Conservation (phyloP, 1,140 invertebrate species). For the Drosophila subobscura region DNA sequence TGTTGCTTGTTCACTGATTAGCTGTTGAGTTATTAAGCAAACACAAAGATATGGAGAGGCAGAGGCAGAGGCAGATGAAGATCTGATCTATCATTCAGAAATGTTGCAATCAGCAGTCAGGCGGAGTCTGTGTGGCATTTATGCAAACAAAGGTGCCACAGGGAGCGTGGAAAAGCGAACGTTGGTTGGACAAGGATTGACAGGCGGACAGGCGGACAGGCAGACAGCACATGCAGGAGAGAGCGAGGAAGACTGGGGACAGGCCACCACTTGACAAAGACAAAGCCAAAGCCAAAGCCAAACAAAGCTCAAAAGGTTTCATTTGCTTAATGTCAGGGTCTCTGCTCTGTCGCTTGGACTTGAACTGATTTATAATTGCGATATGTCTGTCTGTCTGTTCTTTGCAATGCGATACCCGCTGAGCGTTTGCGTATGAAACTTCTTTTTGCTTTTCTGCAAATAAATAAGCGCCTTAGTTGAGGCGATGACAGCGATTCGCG, state of each 20-base stretch:
- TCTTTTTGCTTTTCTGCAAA: slow-evolving; percentile 45
- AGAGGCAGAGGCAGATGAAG: slow-evolving; percentile 43
- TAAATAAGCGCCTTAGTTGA: slow-evolving; percentile 76
- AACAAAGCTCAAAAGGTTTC: slow-evolving; percentile 79
- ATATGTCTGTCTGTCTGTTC: slow-evolving; percentile 36
- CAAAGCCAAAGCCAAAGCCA: slow-evolving; percentile 75
- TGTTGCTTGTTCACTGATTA: slow-evolving; percentile 65
- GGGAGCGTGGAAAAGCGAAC: slow-evolving; percentile 67
- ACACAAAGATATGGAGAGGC: slow-evolving; percentile 61
- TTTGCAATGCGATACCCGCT: slow-evolving; percentile 43
- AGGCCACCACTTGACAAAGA: slow-evolving; percentile 72
- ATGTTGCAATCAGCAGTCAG: slow-evolving; percentile 65
- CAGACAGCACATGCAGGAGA: not conserved
- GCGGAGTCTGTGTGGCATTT: slow-evolving; percentile 26
- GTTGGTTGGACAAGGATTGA: slow-evolving; percentile 65
- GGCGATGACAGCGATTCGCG: slow-evolving; percentile 62
- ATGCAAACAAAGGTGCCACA: slow-evolving; percentile 78
- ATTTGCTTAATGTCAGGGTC: slow-evolving; percentile 79
- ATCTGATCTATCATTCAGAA: slow-evolving; percentile 59
- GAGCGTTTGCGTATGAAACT: slow-evolving; percentile 32
- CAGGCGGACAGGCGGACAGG: not conserved
- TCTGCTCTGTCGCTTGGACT: slow-evolving; percentile 55
- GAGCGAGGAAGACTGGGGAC: slow-evolving; percentile 1
- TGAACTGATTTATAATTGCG: slow-evolving; percentile 80
- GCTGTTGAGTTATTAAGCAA: slow-evolving; percentile 81